Evolutionary conservation across 2,113 vertebrate genomes (phyloP).

Genomic region (Chrysochloris asiatica): DNA sequence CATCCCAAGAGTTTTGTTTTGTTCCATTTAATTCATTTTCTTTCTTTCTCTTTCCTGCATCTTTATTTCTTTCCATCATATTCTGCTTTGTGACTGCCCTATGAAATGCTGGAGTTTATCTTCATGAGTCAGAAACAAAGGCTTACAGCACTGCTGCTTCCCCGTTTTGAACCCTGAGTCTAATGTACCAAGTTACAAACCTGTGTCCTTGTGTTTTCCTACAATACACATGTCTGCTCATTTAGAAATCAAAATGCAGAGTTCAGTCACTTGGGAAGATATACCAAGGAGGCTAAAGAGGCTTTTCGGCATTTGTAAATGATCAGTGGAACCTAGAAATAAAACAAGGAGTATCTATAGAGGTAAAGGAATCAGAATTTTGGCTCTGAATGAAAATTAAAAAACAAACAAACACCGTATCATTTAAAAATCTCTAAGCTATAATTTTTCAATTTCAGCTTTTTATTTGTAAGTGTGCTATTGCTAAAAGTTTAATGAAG

Average conservation of each 20-base stretch:
- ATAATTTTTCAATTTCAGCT: slow-evolving; percentile 1
- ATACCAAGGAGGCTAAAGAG: slow-evolving; percentile 65
- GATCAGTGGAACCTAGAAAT: slow-evolving; percentile 63
- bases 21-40: slow-evolving; percentile 65
- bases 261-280: slow-evolving; percentile 75
- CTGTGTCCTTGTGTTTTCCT: slow-evolving; percentile 82
- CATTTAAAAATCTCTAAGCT: slow-evolving; percentile 34
- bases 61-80: slow-evolving; percentile 31
- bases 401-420: background rate
- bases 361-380: background rate
- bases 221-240: slow-evolving; percentile 70
- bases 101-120: slow-evolving; percentile 80
- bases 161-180: slow-evolving; percentile 74
- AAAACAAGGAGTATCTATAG: slow-evolving; percentile 33
- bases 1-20: slow-evolving; percentile 85
- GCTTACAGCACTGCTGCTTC: slow-evolving; percentile 58
- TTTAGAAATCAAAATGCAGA: slow-evolving; percentile 78
- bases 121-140: slow-evolving; percentile 85
- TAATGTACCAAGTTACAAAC: slow-evolving; percentile 73
- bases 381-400: slow-evolving; percentile 23
- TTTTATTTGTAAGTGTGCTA: background rate
- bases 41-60: slow-evolving; percentile 30
- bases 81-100: slow-evolving; percentile 78
- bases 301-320: slow-evolving; percentile 56
- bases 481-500: slow-evolving; percentile 38